Evolutionary conservation across 2,797 vertebrate genomes (phyloP).

Genomic region (Denticeps clupeoides): DNA sequence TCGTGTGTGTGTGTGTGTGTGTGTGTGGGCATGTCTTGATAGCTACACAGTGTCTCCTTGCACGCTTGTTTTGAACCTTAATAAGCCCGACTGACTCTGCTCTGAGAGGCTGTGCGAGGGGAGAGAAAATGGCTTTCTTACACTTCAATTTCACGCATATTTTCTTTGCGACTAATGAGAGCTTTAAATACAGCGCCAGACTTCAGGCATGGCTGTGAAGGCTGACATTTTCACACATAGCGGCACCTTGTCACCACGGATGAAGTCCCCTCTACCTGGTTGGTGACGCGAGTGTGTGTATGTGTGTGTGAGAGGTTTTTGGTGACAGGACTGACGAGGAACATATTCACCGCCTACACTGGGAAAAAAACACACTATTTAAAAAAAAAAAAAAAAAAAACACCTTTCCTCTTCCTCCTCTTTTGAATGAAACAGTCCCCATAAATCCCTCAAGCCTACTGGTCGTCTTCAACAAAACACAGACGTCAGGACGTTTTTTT

Average conservation of each 20-base stretch:
- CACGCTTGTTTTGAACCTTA: slow-evolving; percentile 49
- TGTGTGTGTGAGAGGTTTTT: slow-evolving; percentile 20
- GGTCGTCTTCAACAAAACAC: slow-evolving; percentile 11
- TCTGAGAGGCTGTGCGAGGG: slow-evolving; percentile 32
- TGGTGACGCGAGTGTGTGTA: slow-evolving; percentile 31
- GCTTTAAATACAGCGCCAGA: slow-evolving; percentile 63
- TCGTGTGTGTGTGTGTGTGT: background rate
- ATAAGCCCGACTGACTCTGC: slow-evolving; percentile 42
- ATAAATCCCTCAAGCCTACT: slow-evolving; percentile 8
- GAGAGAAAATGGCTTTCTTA: slow-evolving; percentile 57
- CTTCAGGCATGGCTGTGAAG: slow-evolving; percentile 53
- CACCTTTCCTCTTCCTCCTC: slow-evolving; percentile 13
- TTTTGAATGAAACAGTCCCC: slow-evolving; percentile 22
- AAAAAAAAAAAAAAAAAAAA: slow-evolving; percentile 14
- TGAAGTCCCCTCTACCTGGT: slow-evolving; percentile 62
- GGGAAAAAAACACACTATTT: slow-evolving; percentile 27
- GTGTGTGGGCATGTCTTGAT: slow-evolving; percentile 23
- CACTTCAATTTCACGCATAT: slow-evolving; percentile 62
- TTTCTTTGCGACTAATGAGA: slow-evolving; percentile 71
- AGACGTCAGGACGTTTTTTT: slow-evolving; percentile 3
- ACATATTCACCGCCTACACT: slow-evolving; percentile 37
- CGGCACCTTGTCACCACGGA: slow-evolving; percentile 61
- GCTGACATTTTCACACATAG: slow-evolving; percentile 65
- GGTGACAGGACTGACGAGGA: slow-evolving; percentile 31
- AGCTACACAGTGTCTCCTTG: slow-evolving; percentile 34